Evolutionary conservation across 2,888 invertebrate genomes (phyloP).

Genomic region (Pedicia rivosa): DNA sequence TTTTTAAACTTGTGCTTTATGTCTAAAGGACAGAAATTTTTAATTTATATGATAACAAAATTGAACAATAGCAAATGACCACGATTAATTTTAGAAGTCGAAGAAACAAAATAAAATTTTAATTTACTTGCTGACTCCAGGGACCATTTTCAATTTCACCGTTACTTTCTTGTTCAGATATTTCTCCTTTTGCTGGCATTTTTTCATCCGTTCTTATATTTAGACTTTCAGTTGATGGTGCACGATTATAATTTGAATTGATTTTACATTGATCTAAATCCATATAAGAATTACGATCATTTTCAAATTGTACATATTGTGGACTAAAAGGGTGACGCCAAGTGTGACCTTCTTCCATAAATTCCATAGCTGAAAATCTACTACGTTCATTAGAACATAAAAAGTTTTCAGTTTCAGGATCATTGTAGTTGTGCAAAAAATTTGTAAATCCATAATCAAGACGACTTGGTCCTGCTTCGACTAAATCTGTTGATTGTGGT

Average conservation of each 20-base stretch:
- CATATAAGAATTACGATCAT: conserved; percentile 25
- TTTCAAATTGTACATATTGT: conserved; percentile 18
- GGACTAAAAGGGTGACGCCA: conserved; percentile 8
- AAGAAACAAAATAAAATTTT: conserved; percentile 6
- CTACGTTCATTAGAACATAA: background rate
- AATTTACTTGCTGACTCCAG: conserved; percentile 48
- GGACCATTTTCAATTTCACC: conserved; percentile 58
- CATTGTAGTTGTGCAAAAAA: conserved; percentile 4
- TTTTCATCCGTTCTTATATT: conserved; percentile 73
- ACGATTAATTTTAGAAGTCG: background rate
- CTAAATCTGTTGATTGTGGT: too few species aligned
- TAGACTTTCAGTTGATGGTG: conserved; percentile 33
- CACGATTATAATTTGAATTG: conserved; percentile 6
- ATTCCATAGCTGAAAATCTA: conserved; percentile 6
- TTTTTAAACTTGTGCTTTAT: too few species aligned
- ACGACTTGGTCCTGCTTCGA: conserved; percentile 7
- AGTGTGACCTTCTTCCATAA: conserved; percentile 4
- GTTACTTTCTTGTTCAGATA: conserved; percentile 75
- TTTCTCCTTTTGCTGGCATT: conserved; percentile 75
- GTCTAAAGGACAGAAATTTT: too few species aligned
- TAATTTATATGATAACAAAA: background rate
- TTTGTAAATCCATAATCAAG: conserved; percentile 6
- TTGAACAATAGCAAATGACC: conserved; percentile 16
- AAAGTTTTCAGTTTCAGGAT: background rate
- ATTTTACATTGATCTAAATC: conserved; percentile 27